Conservation (phyloP, 2,797 vertebrate genomes). For the Phataginus tetradactyla region DNA sequence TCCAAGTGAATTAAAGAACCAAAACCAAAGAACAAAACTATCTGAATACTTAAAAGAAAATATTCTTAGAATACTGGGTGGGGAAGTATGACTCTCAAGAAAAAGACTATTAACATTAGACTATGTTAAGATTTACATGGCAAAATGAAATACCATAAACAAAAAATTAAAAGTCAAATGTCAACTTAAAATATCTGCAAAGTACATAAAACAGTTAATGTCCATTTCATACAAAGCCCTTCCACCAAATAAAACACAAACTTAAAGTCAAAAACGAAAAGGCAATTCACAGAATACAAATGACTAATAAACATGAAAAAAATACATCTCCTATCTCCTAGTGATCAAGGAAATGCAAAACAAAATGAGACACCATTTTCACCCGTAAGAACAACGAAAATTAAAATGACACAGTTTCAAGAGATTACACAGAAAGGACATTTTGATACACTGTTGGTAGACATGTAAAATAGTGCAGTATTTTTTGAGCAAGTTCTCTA, state of each 20-base stretch:
- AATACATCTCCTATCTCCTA: neutral
- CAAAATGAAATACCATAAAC: neutral
- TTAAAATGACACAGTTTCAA: neutral
- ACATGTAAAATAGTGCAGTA: neutral
- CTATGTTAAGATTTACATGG: neutral
- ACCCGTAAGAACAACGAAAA: neutral
- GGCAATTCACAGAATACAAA: slow-evolving; percentile 81
- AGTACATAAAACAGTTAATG: slow-evolving; percentile 58
- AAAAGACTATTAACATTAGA: neutral
- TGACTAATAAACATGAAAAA: slow-evolving; percentile 79
- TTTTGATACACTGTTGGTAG: neutral
- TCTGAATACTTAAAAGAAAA: neutral
- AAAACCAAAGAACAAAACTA: slow-evolving; percentile 19
- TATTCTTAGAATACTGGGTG: neutral
- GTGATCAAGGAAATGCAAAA: neutral
- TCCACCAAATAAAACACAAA: neutral
- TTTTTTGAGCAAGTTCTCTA: neutral
- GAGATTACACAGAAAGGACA: neutral
- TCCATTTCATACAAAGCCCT: neutral
- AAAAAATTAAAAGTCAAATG: slow-evolving; percentile 2
- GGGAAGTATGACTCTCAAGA: neutral
- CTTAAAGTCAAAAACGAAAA: neutral
- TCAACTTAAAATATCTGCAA: slow-evolving; percentile 60
- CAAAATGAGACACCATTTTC: neutral
- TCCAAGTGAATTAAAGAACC: neutral